Conservation (phyloP, 2,888 invertebrate species). For the Drosophila helvetica region DNA sequence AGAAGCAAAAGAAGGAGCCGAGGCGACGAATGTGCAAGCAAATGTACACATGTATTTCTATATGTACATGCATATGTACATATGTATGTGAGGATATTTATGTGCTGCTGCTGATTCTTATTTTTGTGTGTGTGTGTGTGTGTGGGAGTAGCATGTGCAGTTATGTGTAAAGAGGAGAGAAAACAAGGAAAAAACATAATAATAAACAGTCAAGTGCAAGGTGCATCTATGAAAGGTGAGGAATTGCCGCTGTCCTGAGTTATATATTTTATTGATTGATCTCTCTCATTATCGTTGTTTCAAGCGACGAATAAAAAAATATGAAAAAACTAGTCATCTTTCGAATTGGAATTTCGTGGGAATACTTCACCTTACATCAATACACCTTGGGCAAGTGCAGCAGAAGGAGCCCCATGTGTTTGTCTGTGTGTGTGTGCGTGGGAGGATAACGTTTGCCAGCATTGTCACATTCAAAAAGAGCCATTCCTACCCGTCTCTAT, state of each 20-base stretch:
- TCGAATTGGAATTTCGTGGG: background rate
- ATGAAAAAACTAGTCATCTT: background rate
- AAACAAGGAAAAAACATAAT: background rate
- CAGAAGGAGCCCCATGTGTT: background rate
- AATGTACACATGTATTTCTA: conserved; percentile 36
- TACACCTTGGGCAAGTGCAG: background rate
- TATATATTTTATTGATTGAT: background rate
- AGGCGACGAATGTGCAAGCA: conserved; percentile 62
- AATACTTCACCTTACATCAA: background rate
- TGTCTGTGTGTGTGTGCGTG: background rate
- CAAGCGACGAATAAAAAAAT: background rate
- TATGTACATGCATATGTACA: conserved; percentile 2
- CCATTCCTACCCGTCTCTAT: background rate
- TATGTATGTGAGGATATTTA: background rate
- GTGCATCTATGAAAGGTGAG: background rate
- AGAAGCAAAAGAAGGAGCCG: conserved; percentile 59
- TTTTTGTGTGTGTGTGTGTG: conserved; percentile 23
- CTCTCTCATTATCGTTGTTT: background rate
- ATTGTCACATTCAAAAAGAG: background rate
- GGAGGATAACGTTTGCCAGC: background rate
- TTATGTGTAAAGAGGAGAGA: background rate
- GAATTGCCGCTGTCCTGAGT: background rate
- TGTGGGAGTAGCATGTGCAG: conserved; percentile 17
- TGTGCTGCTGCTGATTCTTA: conserved; percentile 7
- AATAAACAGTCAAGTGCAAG: background rate